Evolutionary conservation across 2,888 invertebrate species (phyloP), one percentile per base, ranked within the genome.

Genomic region (Entomobrya multifasciata): DNA sequence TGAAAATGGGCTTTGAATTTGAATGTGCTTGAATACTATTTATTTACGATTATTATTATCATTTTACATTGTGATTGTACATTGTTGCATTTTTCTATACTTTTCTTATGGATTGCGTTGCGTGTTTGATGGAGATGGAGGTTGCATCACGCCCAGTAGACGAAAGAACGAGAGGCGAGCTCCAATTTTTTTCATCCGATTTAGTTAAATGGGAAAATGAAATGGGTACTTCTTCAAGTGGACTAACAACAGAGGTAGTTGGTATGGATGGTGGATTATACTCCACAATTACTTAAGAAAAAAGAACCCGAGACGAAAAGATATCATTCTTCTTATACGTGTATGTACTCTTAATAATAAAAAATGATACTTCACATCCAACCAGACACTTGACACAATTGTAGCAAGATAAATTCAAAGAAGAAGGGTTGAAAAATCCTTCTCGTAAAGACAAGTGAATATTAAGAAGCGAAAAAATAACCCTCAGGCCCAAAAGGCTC

Each of bases 341-440:
- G 30, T 47, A 47, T 36, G 11, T 36, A 36, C 76, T n/a, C 30
- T 30, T 76, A 52, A 57, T 36, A 27, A 36, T 76, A 76, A 76
- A 44, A 78, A 78, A 65, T 78, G 78, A 62, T 78, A 78, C 62
- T 78, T 78, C 47, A 78, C 62, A 78, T 78, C 62, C 44, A 47
- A 44, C 62, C 78, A 78, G 78, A 78, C 78, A 78, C 78, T 78
- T 78, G 78, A 78, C 78, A 78, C 78, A 78, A 78, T 78, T 78
- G 78, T 78, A 78, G 62, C 62, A 78, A 17, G 13, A 30, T 8
- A 60, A 3, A 36, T 8, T 13, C 5, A 10, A n/a, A 2, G 47
- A 49, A 25, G 49, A 67, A 44, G 67, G 67, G 20, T 41, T 41
- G 44, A 60, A 77, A 57, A 27, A 36, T n/a, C n/a, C n/a, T n/a